Evolutionary conservation across 30 jellyfish, hydroid and myxozoan genomes (phyloP).

Genomic region (Catostylus mosaicus): DNA sequence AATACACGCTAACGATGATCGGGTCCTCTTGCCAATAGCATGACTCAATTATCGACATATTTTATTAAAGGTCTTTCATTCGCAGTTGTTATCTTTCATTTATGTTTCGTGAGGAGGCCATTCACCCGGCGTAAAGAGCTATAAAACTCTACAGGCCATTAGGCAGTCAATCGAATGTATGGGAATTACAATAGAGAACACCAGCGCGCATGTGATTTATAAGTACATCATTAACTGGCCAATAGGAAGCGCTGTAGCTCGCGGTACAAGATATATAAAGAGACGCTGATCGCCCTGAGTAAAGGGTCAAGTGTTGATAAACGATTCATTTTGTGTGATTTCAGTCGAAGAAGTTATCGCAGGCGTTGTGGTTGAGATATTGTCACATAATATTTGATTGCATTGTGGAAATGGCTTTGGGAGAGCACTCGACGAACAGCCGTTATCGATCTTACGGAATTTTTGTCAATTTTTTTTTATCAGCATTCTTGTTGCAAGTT

Average conservation of each 20-base stretch:
- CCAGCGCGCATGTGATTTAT: constrained; percentile 26
- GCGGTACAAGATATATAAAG: constrained; percentile 7
- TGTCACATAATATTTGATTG: not conserved
- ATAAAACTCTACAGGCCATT: constrained; percentile 2
- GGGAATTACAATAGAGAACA: not conserved
- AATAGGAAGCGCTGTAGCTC: constrained; percentile 17
- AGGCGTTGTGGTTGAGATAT: constrained; percentile 2
- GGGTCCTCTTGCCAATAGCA: too few relatives aligned
- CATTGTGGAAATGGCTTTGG: not conserved
- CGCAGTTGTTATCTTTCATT: too few relatives aligned
- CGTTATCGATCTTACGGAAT: not conserved
- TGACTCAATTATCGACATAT: too few relatives aligned
- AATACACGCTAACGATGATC: too few relatives aligned
- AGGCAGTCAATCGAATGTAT: not conserved
- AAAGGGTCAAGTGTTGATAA: constrained; percentile 41
- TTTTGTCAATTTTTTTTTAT: not conserved
- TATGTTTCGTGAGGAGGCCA: too few relatives aligned
- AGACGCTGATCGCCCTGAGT: not conserved
- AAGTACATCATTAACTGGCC: constrained; percentile 21
- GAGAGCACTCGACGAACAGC: not conserved
- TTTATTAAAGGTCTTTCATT: too few relatives aligned
- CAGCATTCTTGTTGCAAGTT: not conserved
- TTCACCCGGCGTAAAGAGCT: too few relatives aligned
- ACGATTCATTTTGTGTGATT: constrained; percentile 1
- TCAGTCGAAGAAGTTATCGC: not conserved